Base-by-base conservation (phyloP, 2,797 vertebrate species). In the Falco naumanni region DNA sequence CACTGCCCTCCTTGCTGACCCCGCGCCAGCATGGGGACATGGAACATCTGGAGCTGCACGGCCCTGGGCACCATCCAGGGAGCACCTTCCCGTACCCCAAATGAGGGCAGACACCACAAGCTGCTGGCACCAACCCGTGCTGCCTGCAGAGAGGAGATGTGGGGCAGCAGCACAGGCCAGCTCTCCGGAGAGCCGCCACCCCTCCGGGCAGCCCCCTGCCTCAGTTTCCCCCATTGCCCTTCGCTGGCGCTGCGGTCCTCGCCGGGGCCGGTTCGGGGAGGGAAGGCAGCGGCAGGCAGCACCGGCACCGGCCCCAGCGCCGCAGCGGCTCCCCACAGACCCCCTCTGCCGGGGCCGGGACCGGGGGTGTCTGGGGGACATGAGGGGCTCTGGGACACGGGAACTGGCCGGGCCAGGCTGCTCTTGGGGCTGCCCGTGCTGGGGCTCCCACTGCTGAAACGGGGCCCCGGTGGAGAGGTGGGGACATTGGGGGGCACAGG, bases 1-100 rank as follows among this genome's bases (percentile, higher is more conserved):
- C 60, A 11, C 33, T n/a, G 80, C 11, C 39, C 19, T 50, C 34
- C 50, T 6, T 5, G 5, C 53, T 65, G 21, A 43, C 28, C 61
- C 61, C 66, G 39, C 0, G 0, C 34, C 63, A 24, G 25, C 33
- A 13, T 3, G 31, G 39, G 47, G 39, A 54, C 20, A 34, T 1
- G 4, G 60, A 79, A 47, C 14, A 33, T 22, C 39, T 8, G n/a
- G 15, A 59, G 47, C n/a, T 3, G 2, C 39, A 21, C 1, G 1
- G 54, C 41, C 7, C n/a, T 41, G 53, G 31, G 41, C 41, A 41
- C 41, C 41, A 37, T 37, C 37, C 37, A 37, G 37, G 37, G 37
- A 12, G 39, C n/a, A 69, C 69, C 33, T 81, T 53, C 15, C 41
- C 4, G 1, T 15, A 47, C 8, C 43, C 3, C 2, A 56, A 81